Evolutionary conservation across 2,113 vertebrate species (phyloP), one percentile per base, ranked within the genome.

Genomic region (Neolamprologus fasciatus): DNA sequence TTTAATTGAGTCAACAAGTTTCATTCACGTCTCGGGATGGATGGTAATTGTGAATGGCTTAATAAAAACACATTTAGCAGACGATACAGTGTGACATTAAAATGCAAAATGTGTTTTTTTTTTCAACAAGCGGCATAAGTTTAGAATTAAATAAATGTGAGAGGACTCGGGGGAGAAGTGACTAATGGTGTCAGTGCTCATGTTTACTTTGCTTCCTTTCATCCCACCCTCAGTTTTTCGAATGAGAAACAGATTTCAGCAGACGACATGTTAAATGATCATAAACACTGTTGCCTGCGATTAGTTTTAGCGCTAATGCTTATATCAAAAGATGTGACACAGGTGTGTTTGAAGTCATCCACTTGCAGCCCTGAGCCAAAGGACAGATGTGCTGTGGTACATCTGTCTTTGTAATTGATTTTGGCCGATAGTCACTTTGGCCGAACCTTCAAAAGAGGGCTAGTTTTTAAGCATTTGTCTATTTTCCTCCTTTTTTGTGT

Each of bases 11-110:
- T 92, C 82, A 84, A 79, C 55, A 76, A 23, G 73, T 86, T 91
- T 94, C 91, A 94, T 94, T 95, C 91, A 95, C 85, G 83, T 91
- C 91, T 90, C 79, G 45, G 85, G 82, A 92, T 86, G 28, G 83
- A 40, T 35, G 86, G 8, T 91, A 94, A 95, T 87, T 92, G 80
- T 94, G 86, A 93, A 94, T 93, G 90, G 83, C 45, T 90, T 84
- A 90, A 82, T 90, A 19, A 91, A 93, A 93, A 92, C 90, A 91
- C 71, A 94, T 94, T 95, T 94, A 94, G 80, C 33, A 33, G 45
- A 92, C 54, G 82, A 91, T 87, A 85, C 80, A 35, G 83, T 85
- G 86, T 89, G 61, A 86, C 81, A 92, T 94, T 92, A 86, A 87
- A 81, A 47, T 63, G 58, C 28, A 37, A 73, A 92, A 91, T 93